These are phyloP conservation scores for Grus americana DNA, from an alignment of 2,113 vertebrate genomes.

Conservation along the genomic window DNA sequence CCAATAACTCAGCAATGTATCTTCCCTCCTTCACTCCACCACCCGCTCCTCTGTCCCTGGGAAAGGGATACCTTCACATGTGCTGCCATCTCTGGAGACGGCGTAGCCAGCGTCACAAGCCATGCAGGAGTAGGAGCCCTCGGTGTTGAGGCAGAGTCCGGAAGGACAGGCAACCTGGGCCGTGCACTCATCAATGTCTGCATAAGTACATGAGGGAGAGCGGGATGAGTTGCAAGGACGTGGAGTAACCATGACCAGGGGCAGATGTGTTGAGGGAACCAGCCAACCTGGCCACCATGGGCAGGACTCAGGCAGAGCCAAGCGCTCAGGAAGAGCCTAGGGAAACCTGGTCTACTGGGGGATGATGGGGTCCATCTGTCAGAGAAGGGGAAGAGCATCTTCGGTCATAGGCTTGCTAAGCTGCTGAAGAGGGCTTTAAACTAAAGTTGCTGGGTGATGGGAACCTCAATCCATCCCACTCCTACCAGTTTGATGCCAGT, in stretches of 20 bases:
- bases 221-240: not conserved
- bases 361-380: no score
- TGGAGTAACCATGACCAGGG: not conserved
- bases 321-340: not conserved
- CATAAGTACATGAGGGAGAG: conserved; percentile 18
- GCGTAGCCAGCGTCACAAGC: conserved; percentile 81
- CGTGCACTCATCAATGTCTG: conserved; percentile 87
- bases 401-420: no score
- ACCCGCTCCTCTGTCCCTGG: not conserved
- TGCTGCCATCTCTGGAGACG: conserved; percentile 78
- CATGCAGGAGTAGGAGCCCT: conserved; percentile 86
- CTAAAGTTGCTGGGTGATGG: no score
- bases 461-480: no score
- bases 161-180: conserved; percentile 73
- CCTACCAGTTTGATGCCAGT: no score
- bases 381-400: no score
- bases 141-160: conserved; percentile 84
- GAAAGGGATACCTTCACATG: conserved; percentile 82
- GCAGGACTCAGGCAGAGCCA: not conserved
- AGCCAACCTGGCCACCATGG: not conserved
- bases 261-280: not conserved
- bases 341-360: not conserved
- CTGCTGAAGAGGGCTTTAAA: no score
- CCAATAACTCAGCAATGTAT: not conserved
- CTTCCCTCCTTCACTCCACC: not conserved